phyloP scores from a whole-genome alignment of 1,140 invertebrate species.

The Asobara japonica region DNA sequence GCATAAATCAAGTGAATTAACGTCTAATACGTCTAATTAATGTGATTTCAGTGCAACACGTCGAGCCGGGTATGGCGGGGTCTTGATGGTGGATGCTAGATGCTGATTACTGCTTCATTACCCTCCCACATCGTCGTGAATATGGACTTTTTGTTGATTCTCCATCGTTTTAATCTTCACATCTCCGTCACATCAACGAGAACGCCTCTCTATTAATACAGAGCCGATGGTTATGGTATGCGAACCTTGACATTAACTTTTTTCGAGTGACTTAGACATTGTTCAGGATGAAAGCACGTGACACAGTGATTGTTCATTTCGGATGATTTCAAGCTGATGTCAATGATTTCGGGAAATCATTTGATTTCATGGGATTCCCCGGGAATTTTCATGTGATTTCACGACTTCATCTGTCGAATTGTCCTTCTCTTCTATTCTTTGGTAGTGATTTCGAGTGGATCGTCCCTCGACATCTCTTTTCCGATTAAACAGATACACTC shows the following conservation, averaged over 20 bases:
- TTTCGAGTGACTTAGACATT: too few relatives aligned
- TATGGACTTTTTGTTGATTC: constrained; percentile 17
- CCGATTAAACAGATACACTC: too few relatives aligned
- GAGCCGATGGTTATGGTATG: constrained; percentile 33
- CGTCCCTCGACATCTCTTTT: too few relatives aligned
- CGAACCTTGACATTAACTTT: constrained; percentile 38
- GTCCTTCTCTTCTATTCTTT: background rate
- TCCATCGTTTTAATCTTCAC: background rate
- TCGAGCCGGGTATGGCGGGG: constrained; percentile 39
- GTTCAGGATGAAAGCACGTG: background rate
- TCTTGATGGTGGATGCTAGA: constrained; percentile 24
- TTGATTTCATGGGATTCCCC: too few relatives aligned
- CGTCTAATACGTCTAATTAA: constrained; percentile 55
- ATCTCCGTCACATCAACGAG: background rate
- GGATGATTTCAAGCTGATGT: too few relatives aligned
- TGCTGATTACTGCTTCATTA: constrained; percentile 44
- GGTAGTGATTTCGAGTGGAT: too few relatives aligned
- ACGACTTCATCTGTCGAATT: too few relatives aligned
- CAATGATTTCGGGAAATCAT: too few relatives aligned
- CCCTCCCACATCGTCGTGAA: constrained; percentile 17
- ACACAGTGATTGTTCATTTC: background rate
- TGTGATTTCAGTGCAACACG: constrained; percentile 47
- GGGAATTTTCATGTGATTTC: too few relatives aligned
- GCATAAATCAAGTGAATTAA: constrained; percentile 15
- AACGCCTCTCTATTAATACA: constrained; percentile 33